A percentile compares a stretch with the other conserved stretches of the same genome.
phyloP scores from a whole-genome alignment of 2,797 vertebrate species.

The Antrozous pallidus region DNA sequence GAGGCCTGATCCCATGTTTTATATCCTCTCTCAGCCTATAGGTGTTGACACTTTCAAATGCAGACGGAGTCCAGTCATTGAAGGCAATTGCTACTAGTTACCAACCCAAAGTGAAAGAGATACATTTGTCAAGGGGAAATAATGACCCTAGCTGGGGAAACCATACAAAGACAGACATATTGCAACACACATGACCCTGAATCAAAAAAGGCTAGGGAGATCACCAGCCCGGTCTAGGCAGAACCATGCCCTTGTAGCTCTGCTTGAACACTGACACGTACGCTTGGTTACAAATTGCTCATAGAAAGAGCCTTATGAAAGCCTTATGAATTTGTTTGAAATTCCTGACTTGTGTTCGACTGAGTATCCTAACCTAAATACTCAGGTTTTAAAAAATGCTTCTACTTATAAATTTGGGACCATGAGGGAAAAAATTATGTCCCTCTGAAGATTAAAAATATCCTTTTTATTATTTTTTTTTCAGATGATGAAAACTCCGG shows the following conservation, averaged over 20 bases:
- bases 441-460: background rate
- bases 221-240: background rate
- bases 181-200: background rate
- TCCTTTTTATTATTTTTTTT: background rate
- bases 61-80: background rate
- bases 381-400: background rate
- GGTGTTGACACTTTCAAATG: background rate
- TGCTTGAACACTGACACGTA: background rate
- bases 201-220: background rate
- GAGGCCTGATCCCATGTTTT: background rate
- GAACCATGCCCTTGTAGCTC: background rate
- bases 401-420: background rate
- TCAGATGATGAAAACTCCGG: background rate
- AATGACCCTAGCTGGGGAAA: background rate
- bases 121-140: background rate
- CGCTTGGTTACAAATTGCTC: background rate
- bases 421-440: background rate
- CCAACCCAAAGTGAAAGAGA: background rate
- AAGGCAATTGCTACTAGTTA: background rate
- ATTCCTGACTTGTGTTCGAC: background rate
- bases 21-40: background rate
- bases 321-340: slow-evolving; percentile 21
- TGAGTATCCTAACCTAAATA: background rate
- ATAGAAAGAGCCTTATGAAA: background rate
- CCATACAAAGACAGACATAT: background rate